Percentiles rank a stretch among this genome's conserved stretches.
phyloP scores from a whole-genome alignment of 2,888 invertebrate species.

The Torymus texanus region DNA sequence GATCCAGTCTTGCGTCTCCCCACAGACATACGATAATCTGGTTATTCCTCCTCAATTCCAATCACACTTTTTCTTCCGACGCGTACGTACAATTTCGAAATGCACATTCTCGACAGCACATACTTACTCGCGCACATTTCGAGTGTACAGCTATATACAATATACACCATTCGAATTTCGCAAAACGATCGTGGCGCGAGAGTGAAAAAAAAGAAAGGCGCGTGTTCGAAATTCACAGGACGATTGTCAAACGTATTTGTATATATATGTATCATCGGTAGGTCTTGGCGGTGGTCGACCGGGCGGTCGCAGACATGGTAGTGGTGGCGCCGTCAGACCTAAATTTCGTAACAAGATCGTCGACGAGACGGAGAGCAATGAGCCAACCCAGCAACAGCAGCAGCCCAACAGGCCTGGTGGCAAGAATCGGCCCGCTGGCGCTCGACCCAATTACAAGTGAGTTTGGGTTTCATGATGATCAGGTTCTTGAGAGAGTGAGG shows the following conservation, averaged over 20 bases:
- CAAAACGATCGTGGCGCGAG: neutral
- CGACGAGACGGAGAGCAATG: constrained; percentile 67
- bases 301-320: constrained; percentile 64
- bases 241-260: neutral
- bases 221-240: neutral
- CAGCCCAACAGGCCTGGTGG: constrained; percentile 57
- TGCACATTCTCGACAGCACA: no score
- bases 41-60: no score
- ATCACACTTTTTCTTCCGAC: no score
- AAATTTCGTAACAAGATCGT: constrained; percentile 71
- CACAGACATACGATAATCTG: no score
- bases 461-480: constrained; percentile 66
- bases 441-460: constrained; percentile 75
- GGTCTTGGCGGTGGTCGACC: constrained; percentile 62
- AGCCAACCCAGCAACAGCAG: constrained; percentile 44
- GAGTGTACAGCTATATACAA: no score
- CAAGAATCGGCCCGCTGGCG: constrained; percentile 70
- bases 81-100: no score
- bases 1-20: no score
- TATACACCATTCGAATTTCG: no score
- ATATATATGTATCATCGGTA: constrained; percentile 8
- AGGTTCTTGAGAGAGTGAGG: no score
- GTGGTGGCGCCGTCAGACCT: constrained; percentile 62
- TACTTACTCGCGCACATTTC: no score
- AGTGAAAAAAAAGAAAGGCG: neutral